phyloP scores from a whole-genome alignment of 2,797 vertebrate species.

The Neopelma chrysocephalum region DNA sequence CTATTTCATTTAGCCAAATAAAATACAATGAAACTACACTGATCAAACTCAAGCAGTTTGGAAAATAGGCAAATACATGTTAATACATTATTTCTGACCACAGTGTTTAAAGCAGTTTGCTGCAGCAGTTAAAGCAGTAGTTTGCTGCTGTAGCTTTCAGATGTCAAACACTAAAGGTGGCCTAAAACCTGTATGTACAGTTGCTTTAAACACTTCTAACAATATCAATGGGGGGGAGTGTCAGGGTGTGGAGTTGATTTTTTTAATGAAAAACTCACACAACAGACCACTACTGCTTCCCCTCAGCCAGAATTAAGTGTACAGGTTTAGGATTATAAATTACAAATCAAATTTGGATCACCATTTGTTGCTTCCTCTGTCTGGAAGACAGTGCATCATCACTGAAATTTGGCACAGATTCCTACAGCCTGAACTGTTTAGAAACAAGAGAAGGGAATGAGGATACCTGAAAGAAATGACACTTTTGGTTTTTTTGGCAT shows the following conservation, averaged over 20 bases:
- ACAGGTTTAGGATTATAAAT: neutral
- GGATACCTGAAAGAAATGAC: neutral
- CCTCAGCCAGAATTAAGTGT: neutral
- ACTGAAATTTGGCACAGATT: fast-evolving
- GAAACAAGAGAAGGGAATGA: neutral
- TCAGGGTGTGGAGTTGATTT: neutral
- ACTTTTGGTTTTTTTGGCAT: neutral
- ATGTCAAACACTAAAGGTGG: neutral
- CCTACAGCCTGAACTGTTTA: neutral
- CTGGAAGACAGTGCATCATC: fast-evolving
- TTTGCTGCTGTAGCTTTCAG: neutral
- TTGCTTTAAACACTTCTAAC: neutral
- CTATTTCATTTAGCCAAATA: neutral
- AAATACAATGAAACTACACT: neutral
- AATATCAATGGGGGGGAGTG: neutral
- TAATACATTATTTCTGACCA: neutral
- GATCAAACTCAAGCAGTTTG: neutral
- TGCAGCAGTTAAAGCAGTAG: neutral
- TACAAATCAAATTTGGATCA: neutral
- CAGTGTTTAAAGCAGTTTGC: neutral
- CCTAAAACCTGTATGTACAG: neutral
- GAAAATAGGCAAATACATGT: neutral
- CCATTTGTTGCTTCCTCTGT: neutral
- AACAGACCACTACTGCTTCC: neutral
- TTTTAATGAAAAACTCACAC: neutral